These are phyloP conservation scores for Planococcus citri DNA, from an alignment of 1,140 invertebrate species.

Conservation along the genomic window DNA sequence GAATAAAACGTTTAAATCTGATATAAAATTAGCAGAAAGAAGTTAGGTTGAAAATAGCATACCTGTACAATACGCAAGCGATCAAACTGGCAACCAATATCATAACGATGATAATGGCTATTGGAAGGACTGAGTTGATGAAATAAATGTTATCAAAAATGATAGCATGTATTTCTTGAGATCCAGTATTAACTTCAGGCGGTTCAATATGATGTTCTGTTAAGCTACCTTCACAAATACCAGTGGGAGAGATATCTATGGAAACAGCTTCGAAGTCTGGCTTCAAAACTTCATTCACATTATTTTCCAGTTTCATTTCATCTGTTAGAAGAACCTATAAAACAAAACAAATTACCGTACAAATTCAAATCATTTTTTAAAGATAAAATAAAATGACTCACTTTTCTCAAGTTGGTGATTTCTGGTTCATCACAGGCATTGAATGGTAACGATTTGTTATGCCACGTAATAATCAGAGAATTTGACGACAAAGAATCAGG, in stretches of 20 bases:
- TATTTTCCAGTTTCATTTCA: constrained; percentile 46
- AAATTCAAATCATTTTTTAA: neutral
- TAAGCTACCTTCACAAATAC: constrained; percentile 51
- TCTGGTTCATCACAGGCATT: constrained; percentile 22
- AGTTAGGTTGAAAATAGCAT: constrained; percentile 35
- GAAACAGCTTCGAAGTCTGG: constrained; percentile 64
- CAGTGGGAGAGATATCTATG: constrained; percentile 54
- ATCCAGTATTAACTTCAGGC: constrained; percentile 32
- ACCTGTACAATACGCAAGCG: constrained; percentile 75
- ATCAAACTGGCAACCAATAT: constrained; percentile 71
- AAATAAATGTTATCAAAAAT: constrained; percentile 61
- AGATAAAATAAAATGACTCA: constrained; percentile 10
- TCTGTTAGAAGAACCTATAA: constrained; percentile 32
- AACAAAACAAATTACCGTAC: neutral
- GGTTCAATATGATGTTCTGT: constrained; percentile 36
- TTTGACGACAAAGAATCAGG: too few relatives aligned
- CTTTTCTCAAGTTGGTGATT: constrained; percentile 16
- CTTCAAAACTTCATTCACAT: constrained; percentile 56
- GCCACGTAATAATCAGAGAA: constrained; percentile 63
- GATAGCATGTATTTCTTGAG: constrained; percentile 39
- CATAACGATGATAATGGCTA: constrained; percentile 79
- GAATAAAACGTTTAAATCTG: neutral
- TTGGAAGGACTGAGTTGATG: constrained; percentile 80
- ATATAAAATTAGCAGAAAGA: too few relatives aligned
- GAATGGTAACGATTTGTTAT: constrained; percentile 45